Percentiles rank a stretch among this genome's conserved stretches.
Conservation (phyloP, 2,113 vertebrate genomes). For the Dryoscopus gambensis region DNA sequence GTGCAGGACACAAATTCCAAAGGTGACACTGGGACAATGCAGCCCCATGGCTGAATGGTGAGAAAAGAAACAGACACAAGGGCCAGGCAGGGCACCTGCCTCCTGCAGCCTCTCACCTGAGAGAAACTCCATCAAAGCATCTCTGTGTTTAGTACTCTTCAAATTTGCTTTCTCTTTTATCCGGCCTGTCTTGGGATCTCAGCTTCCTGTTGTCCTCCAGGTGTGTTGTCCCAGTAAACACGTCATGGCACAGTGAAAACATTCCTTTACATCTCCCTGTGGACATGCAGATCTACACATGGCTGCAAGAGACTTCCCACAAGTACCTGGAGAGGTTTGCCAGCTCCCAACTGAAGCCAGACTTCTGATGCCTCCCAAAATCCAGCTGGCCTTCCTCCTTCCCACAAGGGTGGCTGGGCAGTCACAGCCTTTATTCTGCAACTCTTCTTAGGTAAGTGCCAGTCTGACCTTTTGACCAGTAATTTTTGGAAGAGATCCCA, state of each 20-base stretch:
- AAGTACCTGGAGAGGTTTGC: neutral
- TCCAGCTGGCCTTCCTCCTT: neutral
- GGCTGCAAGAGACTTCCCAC: neutral
- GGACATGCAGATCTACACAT: accelerated
- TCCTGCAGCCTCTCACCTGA: neutral
- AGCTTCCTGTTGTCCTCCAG: neutral
- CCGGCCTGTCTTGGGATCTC: neutral
- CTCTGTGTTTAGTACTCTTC: neutral
- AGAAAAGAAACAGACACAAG: accelerated
- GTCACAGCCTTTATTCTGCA: neutral
- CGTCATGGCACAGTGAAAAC: neutral
- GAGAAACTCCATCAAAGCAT: neutral
- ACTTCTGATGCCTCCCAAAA: neutral
- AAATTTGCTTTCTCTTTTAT: neutral
- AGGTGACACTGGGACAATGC: neutral
- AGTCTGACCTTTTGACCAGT: neutral
- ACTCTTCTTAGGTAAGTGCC: neutral
- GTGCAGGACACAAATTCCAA: neutral
- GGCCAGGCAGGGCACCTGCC: neutral
- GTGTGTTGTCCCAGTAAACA: neutral
- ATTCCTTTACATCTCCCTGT: neutral
- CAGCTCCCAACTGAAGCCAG: neutral
- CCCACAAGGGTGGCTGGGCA: neutral
- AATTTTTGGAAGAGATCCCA: neutral
- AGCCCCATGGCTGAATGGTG: accelerated